Conservation (phyloP, 2,797 vertebrate species). For the Scolopax bukidnonensis region DNA sequence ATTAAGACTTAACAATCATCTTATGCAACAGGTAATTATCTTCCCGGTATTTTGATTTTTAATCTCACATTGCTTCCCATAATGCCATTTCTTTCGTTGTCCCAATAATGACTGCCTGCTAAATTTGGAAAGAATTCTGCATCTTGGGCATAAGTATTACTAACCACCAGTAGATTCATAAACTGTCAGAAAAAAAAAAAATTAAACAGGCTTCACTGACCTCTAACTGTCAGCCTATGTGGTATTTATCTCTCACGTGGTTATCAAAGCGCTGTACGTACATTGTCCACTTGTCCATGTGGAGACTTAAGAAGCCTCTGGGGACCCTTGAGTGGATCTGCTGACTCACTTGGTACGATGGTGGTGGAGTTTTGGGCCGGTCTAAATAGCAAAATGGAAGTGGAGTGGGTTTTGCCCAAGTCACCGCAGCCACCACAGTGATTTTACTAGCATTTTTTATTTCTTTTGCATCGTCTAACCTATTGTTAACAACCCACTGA, state of each 20-base stretch:
- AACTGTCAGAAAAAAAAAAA: neutral
- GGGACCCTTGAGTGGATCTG: neutral
- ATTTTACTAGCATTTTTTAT: neutral
- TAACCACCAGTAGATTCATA: neutral
- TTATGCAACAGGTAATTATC: slow-evolving; percentile 3
- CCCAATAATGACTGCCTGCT: neutral
- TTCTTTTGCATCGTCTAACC: neutral
- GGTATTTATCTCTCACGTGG: neutral
- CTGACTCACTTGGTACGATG: neutral
- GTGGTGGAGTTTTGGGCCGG: neutral
- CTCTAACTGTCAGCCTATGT: neutral
- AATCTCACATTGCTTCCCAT: neutral
- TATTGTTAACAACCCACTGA: neutral
- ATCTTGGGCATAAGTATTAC: neutral
- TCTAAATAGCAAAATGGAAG: neutral
- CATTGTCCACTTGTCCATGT: neutral
- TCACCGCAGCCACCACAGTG: neutral
- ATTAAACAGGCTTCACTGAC: neutral
- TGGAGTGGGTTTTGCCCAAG: neutral
- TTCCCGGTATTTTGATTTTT: slow-evolving; percentile 32
- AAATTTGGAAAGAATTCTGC: neutral
- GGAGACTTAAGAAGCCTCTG: neutral
- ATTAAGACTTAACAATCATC: neutral
- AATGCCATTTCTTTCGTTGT: neutral
- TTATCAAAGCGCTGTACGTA: neutral